A percentile compares a stretch with the other conserved stretches of the same genome.
These are phyloP conservation scores for Glossosoma conforme DNA, from an alignment of 1,140 invertebrate genomes.

Conservation along the genomic window DNA sequence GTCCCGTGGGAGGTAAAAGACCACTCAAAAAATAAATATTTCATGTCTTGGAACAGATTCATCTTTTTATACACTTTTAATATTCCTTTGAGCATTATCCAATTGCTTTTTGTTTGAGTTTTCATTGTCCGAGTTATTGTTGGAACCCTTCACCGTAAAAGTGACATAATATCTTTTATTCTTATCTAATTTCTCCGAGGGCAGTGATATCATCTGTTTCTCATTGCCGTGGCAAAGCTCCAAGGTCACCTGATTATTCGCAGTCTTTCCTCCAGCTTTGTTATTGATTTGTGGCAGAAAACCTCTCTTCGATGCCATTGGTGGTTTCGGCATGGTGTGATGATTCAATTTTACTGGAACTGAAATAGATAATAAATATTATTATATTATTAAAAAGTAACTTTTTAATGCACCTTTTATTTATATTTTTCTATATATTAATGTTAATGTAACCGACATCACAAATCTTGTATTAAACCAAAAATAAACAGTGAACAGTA, in stretches of 20 bases:
- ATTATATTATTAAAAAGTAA: no score
- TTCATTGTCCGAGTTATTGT: slow-evolving; percentile 46
- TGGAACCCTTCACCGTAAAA: slow-evolving; percentile 74
- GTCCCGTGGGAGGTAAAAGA: no score
- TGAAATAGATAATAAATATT: slow-evolving; percentile 46
- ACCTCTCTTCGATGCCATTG: slow-evolving; percentile 39
- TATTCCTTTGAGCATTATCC: slow-evolving; percentile 29
- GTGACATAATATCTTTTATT: slow-evolving; percentile 87
- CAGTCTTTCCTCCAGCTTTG: slow-evolving; percentile 41
- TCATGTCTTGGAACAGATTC: no score
- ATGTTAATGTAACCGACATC: no score
- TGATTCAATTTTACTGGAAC: slow-evolving; percentile 66
- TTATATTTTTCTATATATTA: no score
- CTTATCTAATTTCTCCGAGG: slow-evolving; percentile 76
- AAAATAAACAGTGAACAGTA: no score
- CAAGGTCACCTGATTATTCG: slow-evolving; percentile 57
- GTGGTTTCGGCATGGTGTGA: slow-evolving; percentile 65
- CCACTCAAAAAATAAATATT: no score
- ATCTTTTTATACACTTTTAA: slow-evolving; percentile 30
- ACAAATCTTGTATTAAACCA: no score
- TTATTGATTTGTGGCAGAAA: slow-evolving; percentile 58
- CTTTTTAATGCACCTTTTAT: no score
- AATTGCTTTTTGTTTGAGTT: slow-evolving; percentile 33
- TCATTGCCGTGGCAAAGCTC: slow-evolving; percentile 75
- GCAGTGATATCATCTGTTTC: slow-evolving; percentile 78